phyloP scores from a whole-genome alignment of 1,140 invertebrate species.

The Pararge aegeria region DNA sequence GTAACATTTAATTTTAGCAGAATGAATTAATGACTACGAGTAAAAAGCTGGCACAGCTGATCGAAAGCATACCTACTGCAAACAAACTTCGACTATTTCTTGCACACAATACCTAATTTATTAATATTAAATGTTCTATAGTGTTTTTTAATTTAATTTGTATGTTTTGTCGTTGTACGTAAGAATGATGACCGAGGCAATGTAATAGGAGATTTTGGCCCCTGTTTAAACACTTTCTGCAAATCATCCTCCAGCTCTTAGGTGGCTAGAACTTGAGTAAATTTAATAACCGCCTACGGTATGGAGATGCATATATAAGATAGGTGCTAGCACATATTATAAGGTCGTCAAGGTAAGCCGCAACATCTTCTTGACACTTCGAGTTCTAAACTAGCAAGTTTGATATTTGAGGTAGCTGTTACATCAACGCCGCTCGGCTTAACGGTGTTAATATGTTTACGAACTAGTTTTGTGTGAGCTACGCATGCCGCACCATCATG shows the following conservation, averaged over 20 bases:
- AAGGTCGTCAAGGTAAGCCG: conserved; percentile 34
- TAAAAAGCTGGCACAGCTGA: too few relatives aligned
- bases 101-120: too few relatives aligned
- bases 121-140: too few relatives aligned
- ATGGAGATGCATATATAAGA: conserved; percentile 11
- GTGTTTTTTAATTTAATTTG: too few relatives aligned
- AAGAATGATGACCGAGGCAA: too few relatives aligned
- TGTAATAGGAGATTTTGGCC: too few relatives aligned
- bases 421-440: conserved; percentile 12
- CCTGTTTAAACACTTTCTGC: background rate
- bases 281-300: conserved; percentile 31
- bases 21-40: too few relatives aligned
- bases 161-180: too few relatives aligned
- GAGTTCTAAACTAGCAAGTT: conserved; percentile 37
- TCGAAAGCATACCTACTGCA: too few relatives aligned
- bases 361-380: conserved; percentile 45
- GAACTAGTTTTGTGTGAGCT: conserved; percentile 4
- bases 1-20: too few relatives aligned
- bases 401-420: conserved; percentile 38
- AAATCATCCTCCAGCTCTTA: background rate
- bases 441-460: conserved; percentile 1
- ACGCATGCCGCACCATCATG: background rate
- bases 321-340: background rate
- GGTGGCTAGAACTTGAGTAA: conserved; percentile 16
- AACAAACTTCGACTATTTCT: too few relatives aligned